Evolutionary conservation across 2,888 invertebrate genomes (phyloP), one percentile per base, ranked within the genome.

Genomic region (Halocaridina rubra): DNA sequence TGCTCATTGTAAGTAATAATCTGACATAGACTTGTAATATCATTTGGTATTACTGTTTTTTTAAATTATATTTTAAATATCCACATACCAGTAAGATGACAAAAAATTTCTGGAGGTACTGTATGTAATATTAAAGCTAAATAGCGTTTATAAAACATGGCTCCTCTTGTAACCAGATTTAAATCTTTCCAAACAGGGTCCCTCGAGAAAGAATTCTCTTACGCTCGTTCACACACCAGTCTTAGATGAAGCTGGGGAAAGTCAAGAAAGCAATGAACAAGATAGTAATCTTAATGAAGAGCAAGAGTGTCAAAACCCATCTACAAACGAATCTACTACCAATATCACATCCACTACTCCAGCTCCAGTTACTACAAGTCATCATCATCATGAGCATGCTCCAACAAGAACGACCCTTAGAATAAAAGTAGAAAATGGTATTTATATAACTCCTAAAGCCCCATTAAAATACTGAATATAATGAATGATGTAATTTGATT

Each of bases 171-270:
- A 53, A 53, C 53, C 1, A 3, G 3, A 19, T 7, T 53, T 53
- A 4, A n/a, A 13, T 10, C 16, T 29, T 5, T n/a, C 27, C 33
- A 22, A 24, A 4, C 79, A 85, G 88, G 88, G 88, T n/a, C 79
- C 88, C 7, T 86, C 82, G 0, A 71, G 88, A 3, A 88, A 88
- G 69, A 88, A 84, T 39, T 88, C 88, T 13, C 74, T 88, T 29
- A 88, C 88, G 0, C 53, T 88, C 24, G 88, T 88, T 3, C 88
- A 88, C 81, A 88, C 88, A 5, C 88, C 88, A 0, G 85, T 86
- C 0, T 78, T 88, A 19, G 88, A 88, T 61, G 88, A 88, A 72
- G 84, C 84, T 1, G 88, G 84, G 16, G 88, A 88, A 33, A 88
- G 86, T 27, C 88, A 88, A 33, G 88, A 88, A 46, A 86, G 85